Base-by-base conservation (phyloP, 1,140 invertebrate genomes). In the Phymorhynchus buccinoides region DNA sequence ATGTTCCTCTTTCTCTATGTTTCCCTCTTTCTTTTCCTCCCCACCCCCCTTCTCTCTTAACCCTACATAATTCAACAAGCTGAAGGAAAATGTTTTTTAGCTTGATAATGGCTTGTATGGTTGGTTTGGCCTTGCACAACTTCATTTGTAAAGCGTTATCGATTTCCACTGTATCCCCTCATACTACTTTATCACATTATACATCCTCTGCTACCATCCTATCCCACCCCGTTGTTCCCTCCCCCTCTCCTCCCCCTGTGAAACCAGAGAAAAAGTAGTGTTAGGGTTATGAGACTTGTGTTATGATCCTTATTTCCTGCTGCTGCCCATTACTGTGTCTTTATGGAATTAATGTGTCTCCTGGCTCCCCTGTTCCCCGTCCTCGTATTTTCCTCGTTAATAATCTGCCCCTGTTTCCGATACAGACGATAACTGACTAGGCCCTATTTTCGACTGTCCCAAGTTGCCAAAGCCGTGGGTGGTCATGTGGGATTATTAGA, bases 321-420 rank as follows among this genome's bases (percentile, higher is more conserved):
- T 79, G 35, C n/a, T 79, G 18, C 77, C 27, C 77, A 35, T 79
- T 73, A n/a, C 37, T 73, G 12, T 73, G 71, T 73, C 30, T 73
- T 73, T 73, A 30, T 32, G 37, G 12, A 30, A 14, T 73, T 39
- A 14, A 73, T 39, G 30, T 1, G 71, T 73, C 30, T 73, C 37
- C 30, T 3, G 37, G 12, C 35, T 79, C 42, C 30, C 77, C 39
- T 37, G 12, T 32, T 41, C 12, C 71, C 71, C 71, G 16, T n/a
- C 71, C 9, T 39, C 37, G 12, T 73, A 73, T 14, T 32, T 73
- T 32, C 71, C 71, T 73, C 56, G 48, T 52, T 52, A 52, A 52
- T 52, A 52, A 18, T n/a, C n/a, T 3, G 37, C 71, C n/a, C 30
- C 71, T n/a, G 22, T 52, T 52, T 18, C 48, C 22, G 48, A 52